phyloP scores from a whole-genome alignment of 2,797 vertebrate genomes.

The Taeniopygia guttata region DNA sequence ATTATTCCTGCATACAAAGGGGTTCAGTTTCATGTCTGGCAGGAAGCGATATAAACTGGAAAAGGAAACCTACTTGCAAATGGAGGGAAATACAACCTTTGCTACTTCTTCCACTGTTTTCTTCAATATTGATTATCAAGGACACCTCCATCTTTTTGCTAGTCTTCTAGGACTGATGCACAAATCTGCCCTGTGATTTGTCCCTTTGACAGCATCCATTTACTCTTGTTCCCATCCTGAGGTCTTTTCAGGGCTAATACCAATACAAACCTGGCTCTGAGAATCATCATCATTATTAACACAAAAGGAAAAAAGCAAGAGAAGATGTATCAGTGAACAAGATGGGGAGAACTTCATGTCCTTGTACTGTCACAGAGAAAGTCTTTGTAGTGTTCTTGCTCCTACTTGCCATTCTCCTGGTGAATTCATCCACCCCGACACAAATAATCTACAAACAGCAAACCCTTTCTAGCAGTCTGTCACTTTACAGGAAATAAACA shows the following conservation, averaged over 20 bases:
- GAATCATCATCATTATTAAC: not conserved
- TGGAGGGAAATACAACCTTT: not conserved
- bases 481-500: not conserved
- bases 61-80: not conserved
- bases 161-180: not conserved
- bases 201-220: not conserved
- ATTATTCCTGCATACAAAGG: not conserved
- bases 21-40: not conserved
- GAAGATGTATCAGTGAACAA: not conserved
- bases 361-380: not conserved
- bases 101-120: not conserved
- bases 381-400: not conserved
- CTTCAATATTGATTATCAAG: not conserved
- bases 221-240: not conserved
- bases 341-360: not conserved
- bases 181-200: rapidly evolving
- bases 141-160: not conserved
- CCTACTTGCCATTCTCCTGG: not conserved
- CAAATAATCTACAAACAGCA: not conserved
- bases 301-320: not conserved
- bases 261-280: not conserved
- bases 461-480: not conserved
- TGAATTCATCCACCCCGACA: not conserved
- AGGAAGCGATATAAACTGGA: not conserved
- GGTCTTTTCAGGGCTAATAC: not conserved